Evolutionary conservation across 2,797 vertebrate species (phyloP), one percentile per base, ranked within the genome.

Genomic region (Acestrorhynchus altus): DNA sequence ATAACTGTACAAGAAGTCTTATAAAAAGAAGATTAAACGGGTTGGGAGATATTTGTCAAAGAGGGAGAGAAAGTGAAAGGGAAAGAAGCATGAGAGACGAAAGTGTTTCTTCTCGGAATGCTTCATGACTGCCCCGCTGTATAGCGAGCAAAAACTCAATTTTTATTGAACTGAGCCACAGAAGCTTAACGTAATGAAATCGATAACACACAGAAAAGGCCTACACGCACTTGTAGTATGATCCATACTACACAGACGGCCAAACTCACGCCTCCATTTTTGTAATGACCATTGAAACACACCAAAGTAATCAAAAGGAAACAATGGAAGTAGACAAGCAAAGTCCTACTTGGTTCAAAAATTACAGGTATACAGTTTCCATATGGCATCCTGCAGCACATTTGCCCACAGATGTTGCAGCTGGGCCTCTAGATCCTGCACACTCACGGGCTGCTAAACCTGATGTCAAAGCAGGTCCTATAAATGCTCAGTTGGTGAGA

Each of bases 1-100:
- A 84, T 78, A 73, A 87, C 79, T 79, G 71, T 77, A 51, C 77
- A 67, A 81, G 40, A 47, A 63, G 46, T 24, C 28, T 47, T 60
- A 74, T 72, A 56, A 69, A 73, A 76, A 57, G n/a, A 73, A 0
- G 72, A 77, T 13, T 68, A 66, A 61, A 72, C 49, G 57, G 72
- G 28, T 61, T 54, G 46, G 22, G 60, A 69, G 82, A 77, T 80
- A 80, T 84, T 77, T 84, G 84, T 77, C 40, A 78, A 75, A 66
- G 56, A 69, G 63, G 8, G 59, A 59, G 47, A 47, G 8, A 35
- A 16, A 31, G 66, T 1, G 18, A 49, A 70, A 75, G 64, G 84
- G 52, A 68, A 72, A 81, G 39, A 42, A 79, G 56, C 70, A 31
- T 46, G 80, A 72, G 69, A 46, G 40, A 66, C 44, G 56, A 28